Evolutionary conservation across 2,888 invertebrate genomes (phyloP).

Genomic region (Pammene aurita): DNA sequence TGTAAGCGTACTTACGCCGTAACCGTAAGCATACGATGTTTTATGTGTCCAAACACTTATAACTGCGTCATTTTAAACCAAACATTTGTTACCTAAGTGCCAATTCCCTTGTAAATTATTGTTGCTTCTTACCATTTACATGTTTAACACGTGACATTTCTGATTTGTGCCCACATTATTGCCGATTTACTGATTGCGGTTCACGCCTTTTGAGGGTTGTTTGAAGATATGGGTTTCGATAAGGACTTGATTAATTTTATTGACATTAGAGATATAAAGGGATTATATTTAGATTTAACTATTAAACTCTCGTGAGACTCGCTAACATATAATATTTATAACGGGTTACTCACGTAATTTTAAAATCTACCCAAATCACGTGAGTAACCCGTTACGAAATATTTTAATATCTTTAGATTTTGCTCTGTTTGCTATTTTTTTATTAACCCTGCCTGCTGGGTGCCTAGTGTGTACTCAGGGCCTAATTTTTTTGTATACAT

Average conservation of each 20-base stretch:
- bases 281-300: not conserved
- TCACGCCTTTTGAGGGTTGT: slow-evolving; percentile 14
- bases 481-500: too few relatives aligned
- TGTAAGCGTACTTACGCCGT: slow-evolving; percentile 16
- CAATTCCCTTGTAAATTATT: slow-evolving; percentile 41
- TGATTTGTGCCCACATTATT: slow-evolving; percentile 36
- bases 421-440: too few relatives aligned
- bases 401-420: too few relatives aligned
- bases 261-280: slow-evolving; percentile 2
- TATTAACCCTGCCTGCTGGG: too few relatives aligned
- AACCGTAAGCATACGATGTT: slow-evolving; percentile 30
- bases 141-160: slow-evolving; percentile 37
- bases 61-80: slow-evolving; percentile 48
- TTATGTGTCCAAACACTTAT: slow-evolving; percentile 47
- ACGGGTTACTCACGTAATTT: too few relatives aligned
- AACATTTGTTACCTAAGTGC: slow-evolving; percentile 49
- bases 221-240: slow-evolving; percentile 13
- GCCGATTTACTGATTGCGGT: slow-evolving; percentile 25
- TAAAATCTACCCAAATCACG: too few relatives aligned
- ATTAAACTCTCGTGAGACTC: too few relatives aligned
- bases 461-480: too few relatives aligned
- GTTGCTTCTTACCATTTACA: slow-evolving; percentile 37
- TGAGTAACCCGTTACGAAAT: too few relatives aligned
- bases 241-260: slow-evolving; percentile 28
- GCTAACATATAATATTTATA: too few relatives aligned